A percentile compares a stretch with the other conserved stretches of the same genome.
Conservation (phyloP, 2,797 vertebrate genomes). For the Octomys mimax region DNA sequence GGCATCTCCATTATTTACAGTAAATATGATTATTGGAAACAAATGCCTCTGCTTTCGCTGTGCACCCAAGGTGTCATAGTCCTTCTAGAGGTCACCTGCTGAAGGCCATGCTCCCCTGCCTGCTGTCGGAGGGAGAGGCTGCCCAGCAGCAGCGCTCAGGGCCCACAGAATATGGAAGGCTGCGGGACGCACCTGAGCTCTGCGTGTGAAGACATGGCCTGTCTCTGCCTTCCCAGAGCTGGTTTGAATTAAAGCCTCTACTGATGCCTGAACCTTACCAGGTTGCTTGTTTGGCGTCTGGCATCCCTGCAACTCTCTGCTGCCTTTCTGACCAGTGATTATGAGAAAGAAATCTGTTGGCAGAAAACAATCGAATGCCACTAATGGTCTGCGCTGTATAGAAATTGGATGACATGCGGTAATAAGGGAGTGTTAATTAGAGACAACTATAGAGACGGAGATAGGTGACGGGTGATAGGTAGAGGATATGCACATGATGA, state of each 20-base stretch:
- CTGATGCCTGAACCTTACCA: neutral
- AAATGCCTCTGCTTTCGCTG: neutral
- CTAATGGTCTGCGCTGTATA: neutral
- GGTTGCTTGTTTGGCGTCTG: neutral
- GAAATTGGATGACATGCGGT: slow-evolving; percentile 49
- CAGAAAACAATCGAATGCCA: neutral
- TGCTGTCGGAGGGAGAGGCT: neutral
- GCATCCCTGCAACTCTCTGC: neutral
- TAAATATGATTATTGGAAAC: neutral
- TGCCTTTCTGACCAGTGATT: slow-evolving; percentile 5
- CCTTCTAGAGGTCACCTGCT: neutral
- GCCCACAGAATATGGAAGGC: neutral
- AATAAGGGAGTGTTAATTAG: neutral
- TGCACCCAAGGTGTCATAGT: neutral
- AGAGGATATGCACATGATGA: neutral
- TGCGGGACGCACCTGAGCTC: neutral
- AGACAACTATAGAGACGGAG: neutral
- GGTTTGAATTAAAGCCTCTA: neutral
- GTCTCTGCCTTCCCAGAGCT: neutral
- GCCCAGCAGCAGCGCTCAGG: neutral
- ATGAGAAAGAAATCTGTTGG: neutral
- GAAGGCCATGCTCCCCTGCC: neutral
- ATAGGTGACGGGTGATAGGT: neutral
- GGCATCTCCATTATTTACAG: neutral
- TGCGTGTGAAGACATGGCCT: neutral